Conservation (phyloP, 2,797 vertebrate genomes). For the Pterois miles region DNA sequence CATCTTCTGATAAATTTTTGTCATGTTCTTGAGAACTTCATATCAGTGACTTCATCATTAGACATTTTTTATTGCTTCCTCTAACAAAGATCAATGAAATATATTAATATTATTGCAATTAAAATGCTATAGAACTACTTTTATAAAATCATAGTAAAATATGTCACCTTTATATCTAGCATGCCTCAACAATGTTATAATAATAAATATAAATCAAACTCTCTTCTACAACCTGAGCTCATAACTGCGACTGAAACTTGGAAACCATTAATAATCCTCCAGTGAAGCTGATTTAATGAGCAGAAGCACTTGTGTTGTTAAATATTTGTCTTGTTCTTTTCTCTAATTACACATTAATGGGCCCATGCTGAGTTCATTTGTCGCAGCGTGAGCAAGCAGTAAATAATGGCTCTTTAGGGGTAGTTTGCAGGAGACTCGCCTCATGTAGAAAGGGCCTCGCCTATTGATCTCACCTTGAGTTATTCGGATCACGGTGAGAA, state of each 20-base stretch:
- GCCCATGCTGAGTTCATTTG: constrained; percentile 71
- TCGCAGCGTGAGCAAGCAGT: constrained; percentile 60
- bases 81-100: background rate
- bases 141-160: background rate
- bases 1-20: too few species aligned
- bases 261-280: constrained; percentile 47
- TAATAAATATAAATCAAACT: constrained; percentile 24
- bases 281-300: constrained; percentile 57
- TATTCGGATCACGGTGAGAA: constrained; percentile 48
- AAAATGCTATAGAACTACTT: background rate
- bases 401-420: constrained; percentile 71
- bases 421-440: constrained; percentile 45
- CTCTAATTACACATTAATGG: constrained; percentile 79
- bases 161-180: background rate
- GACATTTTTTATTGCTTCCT: background rate
- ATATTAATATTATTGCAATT: background rate
- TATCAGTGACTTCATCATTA: background rate
- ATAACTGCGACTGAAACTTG: constrained; percentile 20
- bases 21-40: too few species aligned
- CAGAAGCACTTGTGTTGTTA: constrained; percentile 61
- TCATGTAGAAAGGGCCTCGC: constrained; percentile 49
- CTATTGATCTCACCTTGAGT: constrained; percentile 70
- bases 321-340: constrained; percentile 72
- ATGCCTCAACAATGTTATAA: background rate
- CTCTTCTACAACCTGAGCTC: constrained; percentile 27